Percentiles rank a stretch among this genome's conserved stretches.
Evolutionary conservation across 2,888 invertebrate species (phyloP).

Genomic region (Thymelicus acteon): DNA sequence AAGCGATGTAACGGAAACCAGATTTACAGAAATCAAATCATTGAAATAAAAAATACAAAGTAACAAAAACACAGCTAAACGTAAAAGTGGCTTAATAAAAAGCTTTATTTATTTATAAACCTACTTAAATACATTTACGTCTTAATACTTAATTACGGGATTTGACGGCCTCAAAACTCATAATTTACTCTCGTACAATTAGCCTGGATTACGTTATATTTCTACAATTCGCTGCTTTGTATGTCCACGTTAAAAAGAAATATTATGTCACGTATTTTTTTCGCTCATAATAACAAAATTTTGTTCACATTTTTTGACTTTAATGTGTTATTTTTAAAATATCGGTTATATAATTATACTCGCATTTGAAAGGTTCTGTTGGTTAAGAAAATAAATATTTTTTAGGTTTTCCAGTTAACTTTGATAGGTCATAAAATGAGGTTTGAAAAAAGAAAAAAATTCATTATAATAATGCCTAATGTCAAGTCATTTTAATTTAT

Average conservation of each 20-base stretch:
- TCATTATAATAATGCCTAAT: no score
- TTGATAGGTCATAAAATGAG: no score
- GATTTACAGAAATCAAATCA: neutral
- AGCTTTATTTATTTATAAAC: slow-evolving; percentile 41
- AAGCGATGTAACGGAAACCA: no score
- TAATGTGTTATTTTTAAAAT: slow-evolving; percentile 1
- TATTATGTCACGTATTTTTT: neutral
- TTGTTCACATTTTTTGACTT: neutral
- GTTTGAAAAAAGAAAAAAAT: no score
- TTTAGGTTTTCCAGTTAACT: no score
- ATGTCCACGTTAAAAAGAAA: slow-evolving; percentile 14
- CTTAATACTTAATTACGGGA: slow-evolving; percentile 45
- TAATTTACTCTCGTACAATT: slow-evolving; percentile 45
- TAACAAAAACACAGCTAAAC: neutral
- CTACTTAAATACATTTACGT: slow-evolving; percentile 41
- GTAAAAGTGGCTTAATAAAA: slow-evolving; percentile 23
- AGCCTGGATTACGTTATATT: slow-evolving; percentile 40
- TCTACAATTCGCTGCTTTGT: slow-evolving; percentile 27
- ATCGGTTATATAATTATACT: no score
- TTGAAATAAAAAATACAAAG: neutral
- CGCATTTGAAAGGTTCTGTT: no score
- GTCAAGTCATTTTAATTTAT: no score
- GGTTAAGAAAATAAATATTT: no score
- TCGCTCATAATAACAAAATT: neutral
- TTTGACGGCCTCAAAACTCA: slow-evolving; percentile 43